Percentiles rank a stretch among this genome's conserved stretches.
Conservation (phyloP, 2,113 vertebrate genomes). For the Pygoscelis antarcticus region DNA sequence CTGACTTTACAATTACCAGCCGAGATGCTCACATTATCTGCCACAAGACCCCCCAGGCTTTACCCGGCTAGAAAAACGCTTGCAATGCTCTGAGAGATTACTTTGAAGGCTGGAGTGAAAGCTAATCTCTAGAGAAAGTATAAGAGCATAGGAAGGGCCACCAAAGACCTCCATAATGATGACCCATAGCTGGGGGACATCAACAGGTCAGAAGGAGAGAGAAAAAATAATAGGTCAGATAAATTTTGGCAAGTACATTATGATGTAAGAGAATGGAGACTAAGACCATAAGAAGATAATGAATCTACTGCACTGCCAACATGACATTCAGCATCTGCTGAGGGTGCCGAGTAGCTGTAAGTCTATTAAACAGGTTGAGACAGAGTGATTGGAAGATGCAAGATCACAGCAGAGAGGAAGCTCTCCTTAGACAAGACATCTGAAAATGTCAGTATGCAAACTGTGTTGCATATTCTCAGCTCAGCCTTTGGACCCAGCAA, state of each 20-base stretch:
- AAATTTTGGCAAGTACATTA: no score
- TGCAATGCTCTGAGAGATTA: background rate
- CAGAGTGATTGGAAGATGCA: background rate
- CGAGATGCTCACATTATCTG: background rate
- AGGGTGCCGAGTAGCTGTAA: background rate
- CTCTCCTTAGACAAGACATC: background rate
- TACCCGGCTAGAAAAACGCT: background rate
- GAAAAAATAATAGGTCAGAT: background rate
- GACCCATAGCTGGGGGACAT: background rate
- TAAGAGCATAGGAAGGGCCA: background rate
- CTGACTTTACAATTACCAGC: conserved; percentile 27
- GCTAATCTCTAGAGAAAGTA: background rate
- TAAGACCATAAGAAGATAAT: background rate
- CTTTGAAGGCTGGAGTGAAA: background rate
- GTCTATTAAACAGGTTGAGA: background rate
- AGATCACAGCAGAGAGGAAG: background rate
- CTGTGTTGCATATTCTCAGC: background rate
- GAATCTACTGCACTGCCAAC: background rate
- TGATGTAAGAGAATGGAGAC: background rate
- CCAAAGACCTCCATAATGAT: background rate
- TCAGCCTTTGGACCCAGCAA: background rate
- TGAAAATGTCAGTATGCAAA: background rate
- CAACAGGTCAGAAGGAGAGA: background rate
- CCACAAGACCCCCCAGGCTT: background rate
- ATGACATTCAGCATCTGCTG: background rate